Percentiles rank a stretch among this genome's conserved stretches.
These are phyloP conservation scores for Heliopora coerulea DNA, from an alignment of 92 coral and sea anemone genomes.

Conservation along the genomic window DNA sequence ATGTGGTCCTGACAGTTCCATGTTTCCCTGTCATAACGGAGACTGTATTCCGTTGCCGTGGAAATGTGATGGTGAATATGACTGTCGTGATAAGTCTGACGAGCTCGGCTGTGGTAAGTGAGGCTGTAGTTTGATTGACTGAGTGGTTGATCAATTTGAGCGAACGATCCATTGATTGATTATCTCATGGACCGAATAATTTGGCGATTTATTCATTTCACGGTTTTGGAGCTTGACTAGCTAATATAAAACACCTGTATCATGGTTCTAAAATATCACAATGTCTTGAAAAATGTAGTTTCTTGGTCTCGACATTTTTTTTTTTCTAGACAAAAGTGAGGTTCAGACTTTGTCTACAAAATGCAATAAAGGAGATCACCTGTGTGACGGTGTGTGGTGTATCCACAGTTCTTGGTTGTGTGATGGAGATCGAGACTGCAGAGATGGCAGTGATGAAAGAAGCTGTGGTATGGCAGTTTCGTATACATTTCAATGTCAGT, in stretches of 20 bases:
- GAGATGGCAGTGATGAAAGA: constrained; percentile 42
- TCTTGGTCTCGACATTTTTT: no score
- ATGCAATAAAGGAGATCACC: constrained; percentile 18
- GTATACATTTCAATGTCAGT: no score
- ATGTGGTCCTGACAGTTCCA: constrained; percentile 31
- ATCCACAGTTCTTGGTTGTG: constrained; percentile 20
- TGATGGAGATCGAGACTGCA: constrained; percentile 33
- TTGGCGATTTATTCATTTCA: neutral
- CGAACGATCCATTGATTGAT: neutral
- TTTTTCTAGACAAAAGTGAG: neutral
- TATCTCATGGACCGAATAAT: neutral
- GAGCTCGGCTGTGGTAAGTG: constrained; percentile 16
- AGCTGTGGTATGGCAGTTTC: constrained; percentile 20
- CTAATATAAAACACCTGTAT: no score
- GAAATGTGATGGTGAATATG: constrained; percentile 38
- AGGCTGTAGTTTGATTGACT: neutral
- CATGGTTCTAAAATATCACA: no score
- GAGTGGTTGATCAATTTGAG: neutral
- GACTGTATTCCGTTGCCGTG: constrained; percentile 38
- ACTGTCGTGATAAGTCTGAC: constrained; percentile 19
- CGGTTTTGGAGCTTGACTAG: no score
- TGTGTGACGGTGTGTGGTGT: constrained; percentile 40
- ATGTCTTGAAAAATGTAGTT: no score
- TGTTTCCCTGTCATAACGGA: constrained; percentile 31
- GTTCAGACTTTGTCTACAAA: neutral